phyloP scores from a whole-genome alignment of 92 coral and sea anemone species.

The Pocillopora grandis region DNA sequence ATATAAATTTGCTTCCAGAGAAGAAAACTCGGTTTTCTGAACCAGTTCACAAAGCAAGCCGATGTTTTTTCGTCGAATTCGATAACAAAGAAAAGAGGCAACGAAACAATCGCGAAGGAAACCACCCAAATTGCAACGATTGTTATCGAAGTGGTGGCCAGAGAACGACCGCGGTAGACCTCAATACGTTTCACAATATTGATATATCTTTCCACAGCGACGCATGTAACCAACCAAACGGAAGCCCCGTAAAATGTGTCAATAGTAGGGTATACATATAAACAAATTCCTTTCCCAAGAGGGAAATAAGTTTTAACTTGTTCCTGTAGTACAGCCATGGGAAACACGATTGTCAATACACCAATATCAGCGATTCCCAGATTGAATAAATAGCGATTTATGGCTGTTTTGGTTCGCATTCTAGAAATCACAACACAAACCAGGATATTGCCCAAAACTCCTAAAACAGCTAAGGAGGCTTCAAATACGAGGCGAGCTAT shows the following conservation, averaged over 20 bases:
- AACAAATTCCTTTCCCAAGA: slow-evolving; percentile 57
- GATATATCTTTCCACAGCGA: slow-evolving; percentile 61
- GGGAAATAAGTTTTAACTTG: slow-evolving; percentile 44
- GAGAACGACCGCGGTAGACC: not conserved
- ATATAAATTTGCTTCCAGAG: slow-evolving; percentile 34
- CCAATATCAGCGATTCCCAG: slow-evolving; percentile 73
- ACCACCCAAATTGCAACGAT: slow-evolving; percentile 52
- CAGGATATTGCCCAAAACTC: slow-evolving; percentile 61
- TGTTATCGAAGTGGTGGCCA: slow-evolving; percentile 6
- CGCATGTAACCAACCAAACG: slow-evolving; percentile 61
- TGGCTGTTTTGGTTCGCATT: slow-evolving; percentile 27
- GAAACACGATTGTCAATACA: slow-evolving; percentile 45
- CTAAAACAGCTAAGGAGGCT: slow-evolving; percentile 46
- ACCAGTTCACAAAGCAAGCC: slow-evolving; percentile 47
- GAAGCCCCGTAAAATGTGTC: slow-evolving; percentile 81
- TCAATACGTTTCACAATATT: slow-evolving; percentile 32
- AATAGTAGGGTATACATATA: slow-evolving; percentile 43
- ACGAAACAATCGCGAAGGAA: slow-evolving; percentile 41
- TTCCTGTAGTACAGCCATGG: slow-evolving; percentile 51
- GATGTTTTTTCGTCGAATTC: not conserved
- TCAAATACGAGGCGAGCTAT: slow-evolving; percentile 43
- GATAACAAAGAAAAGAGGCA: slow-evolving; percentile 51
- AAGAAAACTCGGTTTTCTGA: not conserved
- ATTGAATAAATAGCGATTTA: slow-evolving; percentile 48
- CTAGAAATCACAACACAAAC: slow-evolving; percentile 55